phyloP scores from a whole-genome alignment of 2,113 vertebrate genomes.

The Malurus cyaneus region DNA sequence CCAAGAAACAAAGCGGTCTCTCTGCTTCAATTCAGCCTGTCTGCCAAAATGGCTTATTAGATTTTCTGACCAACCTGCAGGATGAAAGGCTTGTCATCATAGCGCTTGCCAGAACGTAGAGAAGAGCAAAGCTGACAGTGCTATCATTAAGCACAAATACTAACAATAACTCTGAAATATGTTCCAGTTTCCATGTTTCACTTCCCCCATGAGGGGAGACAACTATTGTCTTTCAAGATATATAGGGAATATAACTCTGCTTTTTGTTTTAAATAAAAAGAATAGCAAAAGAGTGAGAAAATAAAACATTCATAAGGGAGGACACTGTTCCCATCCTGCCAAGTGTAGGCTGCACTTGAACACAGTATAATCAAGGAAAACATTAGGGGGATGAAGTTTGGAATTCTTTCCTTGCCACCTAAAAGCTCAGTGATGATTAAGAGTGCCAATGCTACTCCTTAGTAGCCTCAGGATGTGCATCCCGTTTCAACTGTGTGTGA shows the following conservation, averaged over 20 bases:
- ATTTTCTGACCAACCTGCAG: background rate
- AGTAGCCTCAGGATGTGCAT: background rate
- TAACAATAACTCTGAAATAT: background rate
- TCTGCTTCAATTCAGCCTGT: background rate
- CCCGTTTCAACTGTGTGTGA: background rate
- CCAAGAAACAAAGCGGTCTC: background rate
- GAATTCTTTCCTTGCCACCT: background rate
- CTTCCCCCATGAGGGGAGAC: background rate
- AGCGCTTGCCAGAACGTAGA: background rate
- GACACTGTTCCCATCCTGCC: background rate
- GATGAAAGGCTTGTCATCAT: background rate
- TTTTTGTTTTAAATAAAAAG: background rate
- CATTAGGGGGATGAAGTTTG: background rate
- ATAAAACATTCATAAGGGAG: background rate
- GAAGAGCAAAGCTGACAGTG: background rate
- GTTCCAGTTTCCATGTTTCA: background rate
- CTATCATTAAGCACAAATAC: background rate
- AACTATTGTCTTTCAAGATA: background rate
- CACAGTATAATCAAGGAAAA: background rate
- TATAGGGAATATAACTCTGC: background rate
- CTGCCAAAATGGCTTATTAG: slow-evolving; percentile 3
- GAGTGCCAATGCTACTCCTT: background rate
- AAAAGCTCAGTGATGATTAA: background rate
- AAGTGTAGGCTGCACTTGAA: background rate
- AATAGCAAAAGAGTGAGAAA: background rate